Percentiles rank a stretch among this genome's conserved stretches.
Conservation (phyloP, 2,113 vertebrate species). For the Bambusicola thoracicus region DNA sequence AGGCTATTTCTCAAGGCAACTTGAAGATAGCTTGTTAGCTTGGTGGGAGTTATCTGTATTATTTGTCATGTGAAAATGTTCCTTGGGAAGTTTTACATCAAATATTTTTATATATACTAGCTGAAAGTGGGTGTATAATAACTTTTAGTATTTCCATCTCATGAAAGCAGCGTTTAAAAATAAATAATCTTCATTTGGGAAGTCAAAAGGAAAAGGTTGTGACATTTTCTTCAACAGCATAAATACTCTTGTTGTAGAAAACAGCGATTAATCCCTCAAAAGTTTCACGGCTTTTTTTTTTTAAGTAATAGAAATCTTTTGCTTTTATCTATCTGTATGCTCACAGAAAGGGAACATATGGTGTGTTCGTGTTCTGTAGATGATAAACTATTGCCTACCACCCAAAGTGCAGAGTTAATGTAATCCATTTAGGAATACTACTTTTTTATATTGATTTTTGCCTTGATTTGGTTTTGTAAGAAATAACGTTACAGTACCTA, state of each 20-base stretch:
- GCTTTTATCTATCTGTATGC: slow-evolving; percentile 35
- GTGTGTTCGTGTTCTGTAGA: slow-evolving; percentile 33
- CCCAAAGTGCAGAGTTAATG: not conserved
- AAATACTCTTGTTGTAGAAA: slow-evolving; percentile 44
- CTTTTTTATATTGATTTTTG: not conserved
- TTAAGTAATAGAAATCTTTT: not conserved
- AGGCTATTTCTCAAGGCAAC: slow-evolving; percentile 6
- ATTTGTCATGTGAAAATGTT: slow-evolving; percentile 40
- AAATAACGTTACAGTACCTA: not conserved
- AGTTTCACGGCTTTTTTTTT: not conserved
- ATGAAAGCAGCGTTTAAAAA: slow-evolving; percentile 53
- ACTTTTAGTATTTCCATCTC: slow-evolving; percentile 52
- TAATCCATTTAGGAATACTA: not conserved
- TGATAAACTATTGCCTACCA: slow-evolving; percentile 30
- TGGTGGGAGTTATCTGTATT: slow-evolving; percentile 26
- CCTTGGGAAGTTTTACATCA: slow-evolving; percentile 37
- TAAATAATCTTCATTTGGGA: slow-evolving; percentile 46
- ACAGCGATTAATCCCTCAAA: not conserved
- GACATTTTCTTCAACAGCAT: slow-evolving; percentile 52
- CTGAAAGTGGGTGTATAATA: slow-evolving; percentile 57
- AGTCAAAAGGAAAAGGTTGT: slow-evolving; percentile 63
- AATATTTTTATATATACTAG: slow-evolving; percentile 58
- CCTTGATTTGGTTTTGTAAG: not conserved
- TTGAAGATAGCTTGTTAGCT: slow-evolving; percentile 34
- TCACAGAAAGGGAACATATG: slow-evolving; percentile 49